Evolutionary conservation across 2,888 invertebrate genomes (phyloP).

Genomic region (Acholoe squamosa): DNA sequence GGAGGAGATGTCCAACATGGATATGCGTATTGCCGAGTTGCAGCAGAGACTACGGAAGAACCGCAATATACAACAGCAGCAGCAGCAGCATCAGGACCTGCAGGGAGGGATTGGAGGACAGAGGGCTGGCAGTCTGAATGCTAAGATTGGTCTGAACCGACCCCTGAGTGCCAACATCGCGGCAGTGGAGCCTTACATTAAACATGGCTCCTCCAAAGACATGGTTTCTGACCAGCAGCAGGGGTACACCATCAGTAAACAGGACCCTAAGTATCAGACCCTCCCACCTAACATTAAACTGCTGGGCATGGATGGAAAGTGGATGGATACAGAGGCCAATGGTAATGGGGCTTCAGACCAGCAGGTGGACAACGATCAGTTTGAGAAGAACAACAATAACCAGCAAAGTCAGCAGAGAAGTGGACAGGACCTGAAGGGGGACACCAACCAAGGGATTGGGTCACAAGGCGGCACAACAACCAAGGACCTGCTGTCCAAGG

Average conservation of each 20-base stretch:
- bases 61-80: conserved; percentile 83
- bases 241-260: conserved; percentile 86
- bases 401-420: not conserved
- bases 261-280: conserved; percentile 95
- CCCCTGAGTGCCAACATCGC: conserved; percentile 78
- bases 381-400: conserved; percentile 55
- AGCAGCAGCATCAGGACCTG: conserved; percentile 66
- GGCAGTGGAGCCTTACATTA: conserved; percentile 81
- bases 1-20: conserved; percentile 95
- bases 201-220: conserved; percentile 50
- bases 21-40: conserved; percentile 95
- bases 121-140: conserved; percentile 69
- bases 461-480: not conserved
- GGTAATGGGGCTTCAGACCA: conserved; percentile 17
- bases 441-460: not conserved
- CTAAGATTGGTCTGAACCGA: conserved; percentile 53
- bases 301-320: conserved; percentile 68
- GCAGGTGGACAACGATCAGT: conserved; percentile 37
- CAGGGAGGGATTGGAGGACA: conserved; percentile 67
- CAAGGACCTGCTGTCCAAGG: conserved; percentile 49
- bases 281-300: conserved; percentile 95
- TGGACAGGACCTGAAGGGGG: conserved; percentile 17
- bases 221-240: conserved; percentile 1
- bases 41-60: conserved; percentile 95
- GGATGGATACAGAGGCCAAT: conserved; percentile 28